Base-by-base conservation (phyloP, 1,140 invertebrate genomes). In the Teleogryllus occipitalis region DNA sequence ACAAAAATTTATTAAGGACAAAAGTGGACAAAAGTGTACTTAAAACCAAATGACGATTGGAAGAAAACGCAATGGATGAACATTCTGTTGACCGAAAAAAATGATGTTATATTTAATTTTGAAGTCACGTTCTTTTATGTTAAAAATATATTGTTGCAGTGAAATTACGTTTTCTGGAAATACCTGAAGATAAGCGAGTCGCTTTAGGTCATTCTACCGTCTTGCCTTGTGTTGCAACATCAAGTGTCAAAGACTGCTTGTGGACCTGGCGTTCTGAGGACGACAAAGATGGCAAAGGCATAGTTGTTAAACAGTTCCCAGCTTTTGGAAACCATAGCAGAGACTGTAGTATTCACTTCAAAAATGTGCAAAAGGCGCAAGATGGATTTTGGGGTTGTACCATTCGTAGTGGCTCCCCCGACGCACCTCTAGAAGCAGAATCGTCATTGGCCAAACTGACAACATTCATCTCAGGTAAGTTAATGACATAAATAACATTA, bases 331-430 rank as follows among this genome's bases (percentile, higher is more conserved):
- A 85, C 77, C 83, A 83, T 73, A 85, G 82, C 78, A 85, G 84
- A 47, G 85, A 86, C 79, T 87, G 87, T 82, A 87, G 86, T 72
- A 85, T 87, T 47, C 86, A 85, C 75, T 83, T 87, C 81, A 85
- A 85, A 74, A 86, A 86, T 54, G 84, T 86, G 7, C 72, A 85
- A 27, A 78, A 83, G 5, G 86, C 87, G 80, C 86, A 87, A 80
- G 87, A 87, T 81, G 86, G 87, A 39, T 83, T 86, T 74, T 87
- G 87, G 87, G 87, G 85, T 7, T 87, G 87, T 78, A 86, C 83
- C 0, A 65, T 65, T 65, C 10, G 86, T 85, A 39, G 83, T 85
- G 14, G 83, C 82, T 46, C 79, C 83, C 47, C 80, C 82, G 7
- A 85, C 15, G 85, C 84, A 80, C 82, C 83, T n/a, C 80, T 84